phyloP scores from a whole-genome alignment of 2,888 invertebrate genomes.

The Zaprionus bogoriensis region DNA sequence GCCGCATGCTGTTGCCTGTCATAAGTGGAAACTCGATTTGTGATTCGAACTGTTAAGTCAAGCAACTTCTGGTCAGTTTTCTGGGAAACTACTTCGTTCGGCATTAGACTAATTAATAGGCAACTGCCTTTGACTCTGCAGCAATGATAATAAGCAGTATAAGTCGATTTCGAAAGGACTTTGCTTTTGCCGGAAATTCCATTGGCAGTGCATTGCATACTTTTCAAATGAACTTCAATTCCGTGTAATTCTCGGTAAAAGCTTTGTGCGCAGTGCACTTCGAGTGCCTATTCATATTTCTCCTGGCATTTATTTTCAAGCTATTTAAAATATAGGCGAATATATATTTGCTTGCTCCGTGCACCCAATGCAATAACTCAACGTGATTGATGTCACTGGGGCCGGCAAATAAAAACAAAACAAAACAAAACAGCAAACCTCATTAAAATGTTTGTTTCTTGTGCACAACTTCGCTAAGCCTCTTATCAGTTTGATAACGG shows the following conservation, averaged over 20 bases:
- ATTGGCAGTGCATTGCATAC: neutral
- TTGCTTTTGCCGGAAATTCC: neutral
- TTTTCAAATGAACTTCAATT: neutral
- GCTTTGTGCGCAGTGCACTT: neutral
- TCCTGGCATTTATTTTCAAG: too few relatives aligned
- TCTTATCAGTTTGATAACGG: constrained; percentile 44
- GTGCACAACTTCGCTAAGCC: constrained; percentile 13
- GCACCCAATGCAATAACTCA: constrained; percentile 2
- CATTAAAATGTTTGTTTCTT: constrained; percentile 9
- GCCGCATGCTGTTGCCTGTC: neutral
- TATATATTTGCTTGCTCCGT: neutral
- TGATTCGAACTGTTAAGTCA: too few relatives aligned
- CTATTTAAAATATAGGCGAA: too few relatives aligned
- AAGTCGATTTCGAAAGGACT: neutral
- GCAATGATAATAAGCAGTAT: too few relatives aligned
- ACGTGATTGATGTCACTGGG: constrained; percentile 12
- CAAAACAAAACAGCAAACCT: neutral
- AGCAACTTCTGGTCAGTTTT: too few relatives aligned
- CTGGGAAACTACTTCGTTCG: too few relatives aligned
- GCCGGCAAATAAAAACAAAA: neutral
- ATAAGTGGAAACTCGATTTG: neutral
- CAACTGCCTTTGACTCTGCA: too few relatives aligned
- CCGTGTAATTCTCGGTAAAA: neutral
- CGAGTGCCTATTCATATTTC: too few relatives aligned
- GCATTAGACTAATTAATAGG: too few relatives aligned